Conservation (phyloP, 92 coral and sea anemone species). For the Bergia sp. region DNA sequence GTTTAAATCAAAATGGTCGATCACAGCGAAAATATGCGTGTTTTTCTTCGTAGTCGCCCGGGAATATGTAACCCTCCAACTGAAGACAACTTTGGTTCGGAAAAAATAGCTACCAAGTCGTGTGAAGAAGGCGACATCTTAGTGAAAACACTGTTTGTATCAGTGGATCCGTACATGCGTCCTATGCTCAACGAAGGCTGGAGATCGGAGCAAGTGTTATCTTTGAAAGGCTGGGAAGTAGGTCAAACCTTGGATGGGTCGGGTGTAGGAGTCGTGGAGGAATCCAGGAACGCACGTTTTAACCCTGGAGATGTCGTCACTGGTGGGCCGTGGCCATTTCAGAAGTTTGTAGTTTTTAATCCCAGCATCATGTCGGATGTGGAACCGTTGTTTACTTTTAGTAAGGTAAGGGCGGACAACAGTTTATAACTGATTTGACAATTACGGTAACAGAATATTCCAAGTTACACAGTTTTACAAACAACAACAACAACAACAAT, state of each 20-base stretch:
- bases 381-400: constrained; percentile 6
- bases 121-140: constrained; percentile 75
- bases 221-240: constrained; percentile 56
- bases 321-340: constrained; percentile 72
- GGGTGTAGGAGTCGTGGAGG: constrained; percentile 69
- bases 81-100: constrained; percentile 69
- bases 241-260: constrained; percentile 63
- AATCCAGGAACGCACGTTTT: constrained; percentile 55
- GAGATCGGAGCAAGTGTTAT: background rate
- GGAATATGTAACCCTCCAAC: constrained; percentile 70
- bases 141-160: constrained; percentile 74
- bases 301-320: constrained; percentile 71
- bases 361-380: background rate
- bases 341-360: constrained; percentile 57
- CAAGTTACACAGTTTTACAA: too few species aligned
- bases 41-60: constrained; percentile 76
- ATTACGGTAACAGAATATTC: too few species aligned
- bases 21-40: constrained; percentile 33
- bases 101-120: constrained; percentile 42
- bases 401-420: constrained; percentile 36
- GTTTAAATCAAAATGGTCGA: constrained; percentile 23
- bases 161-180: constrained; percentile 93
- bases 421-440: too few species aligned
- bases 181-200: constrained; percentile 67
- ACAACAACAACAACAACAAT: too few species aligned